A percentile compares a stretch with the other conserved stretches of the same genome.
These are phyloP conservation scores for Ciconia maguari DNA, from an alignment of 2,113 vertebrate species.

Conservation along the genomic window DNA sequence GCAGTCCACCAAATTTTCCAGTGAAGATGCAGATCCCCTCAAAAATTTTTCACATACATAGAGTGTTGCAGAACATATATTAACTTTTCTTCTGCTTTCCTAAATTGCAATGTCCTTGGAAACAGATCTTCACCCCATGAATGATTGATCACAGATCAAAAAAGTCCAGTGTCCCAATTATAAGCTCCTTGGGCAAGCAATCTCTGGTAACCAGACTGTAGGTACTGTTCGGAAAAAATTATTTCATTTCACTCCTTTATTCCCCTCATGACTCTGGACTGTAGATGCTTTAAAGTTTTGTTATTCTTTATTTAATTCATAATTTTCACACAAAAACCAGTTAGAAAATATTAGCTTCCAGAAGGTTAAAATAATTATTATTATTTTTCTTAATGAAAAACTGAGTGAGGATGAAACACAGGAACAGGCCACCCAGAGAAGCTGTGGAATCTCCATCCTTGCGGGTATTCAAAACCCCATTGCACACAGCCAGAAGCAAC, in stretches of 20 bases:
- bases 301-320: neutral
- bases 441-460: neutral
- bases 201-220: neutral
- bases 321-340: neutral
- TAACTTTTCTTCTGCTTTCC: neutral
- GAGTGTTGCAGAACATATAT: neutral
- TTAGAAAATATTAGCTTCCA: neutral
- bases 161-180: neutral
- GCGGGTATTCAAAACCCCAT: neutral
- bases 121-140: neutral
- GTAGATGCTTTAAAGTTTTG: neutral
- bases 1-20: neutral
- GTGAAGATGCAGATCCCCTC: neutral
- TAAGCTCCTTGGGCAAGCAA: neutral
- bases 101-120: neutral
- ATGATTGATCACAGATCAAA: neutral
- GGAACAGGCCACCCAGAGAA: neutral
- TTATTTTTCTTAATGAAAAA: neutral
- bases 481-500: rapidly evolving
- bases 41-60: neutral
- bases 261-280: neutral
- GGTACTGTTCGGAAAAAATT: neutral
- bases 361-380: neutral
- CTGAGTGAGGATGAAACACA: neutral
- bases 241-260: neutral